Base-by-base conservation (phyloP, 2,797 vertebrate species). In the Muraenolepis orangiensis region DNA sequence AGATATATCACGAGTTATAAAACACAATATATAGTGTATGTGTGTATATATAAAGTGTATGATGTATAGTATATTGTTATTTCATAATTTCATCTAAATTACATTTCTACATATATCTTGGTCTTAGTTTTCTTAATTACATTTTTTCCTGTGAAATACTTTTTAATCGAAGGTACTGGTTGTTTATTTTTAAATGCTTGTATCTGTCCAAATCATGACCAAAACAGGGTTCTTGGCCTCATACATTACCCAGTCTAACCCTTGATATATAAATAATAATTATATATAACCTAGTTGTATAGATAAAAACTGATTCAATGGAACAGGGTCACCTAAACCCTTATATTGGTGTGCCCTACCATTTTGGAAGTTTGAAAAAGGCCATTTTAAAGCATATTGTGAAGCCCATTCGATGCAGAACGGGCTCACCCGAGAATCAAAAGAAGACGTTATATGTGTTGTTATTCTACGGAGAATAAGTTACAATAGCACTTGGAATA, bases 401-500 rank as follows among this genome's bases (percentile, higher is more conserved):
- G 46, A 51, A n/a, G 51, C 51, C 51, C 6, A 57, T 57, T 57
- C 20, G 23, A 57, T 3, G 20, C 51, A 57, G 6, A 57, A n/a
- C 6, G 51, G 46, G 46, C 18, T 51, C 16, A 51, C 46, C n/a
- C n/a, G n/a, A n/a, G n/a, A 51, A 51, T 51, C 5, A 20, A 20
- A n/a, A 10, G 3, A 57, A 23, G 0, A n/a, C 2, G 51, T n/a
- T n/a, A 23, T 46, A 20, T 57, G n/a, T 57, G 6, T 23, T 57
- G 16, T 18, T 57, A n/a, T 57, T 57, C 51, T 20, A 57, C 51
- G 23, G 51, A 57, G 51, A 57, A 57, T 57, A 57, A 57, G 20
- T 1, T 57, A 18, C 0, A 20, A 51, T 14, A 23, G 10, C 18
- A n/a, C 5, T 70, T 71, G 69, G 85, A 80, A 79, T 70, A 76